Evolutionary conservation across 2,113 vertebrate species (phyloP).

Genomic region (Burhinus oedicnemus): DNA sequence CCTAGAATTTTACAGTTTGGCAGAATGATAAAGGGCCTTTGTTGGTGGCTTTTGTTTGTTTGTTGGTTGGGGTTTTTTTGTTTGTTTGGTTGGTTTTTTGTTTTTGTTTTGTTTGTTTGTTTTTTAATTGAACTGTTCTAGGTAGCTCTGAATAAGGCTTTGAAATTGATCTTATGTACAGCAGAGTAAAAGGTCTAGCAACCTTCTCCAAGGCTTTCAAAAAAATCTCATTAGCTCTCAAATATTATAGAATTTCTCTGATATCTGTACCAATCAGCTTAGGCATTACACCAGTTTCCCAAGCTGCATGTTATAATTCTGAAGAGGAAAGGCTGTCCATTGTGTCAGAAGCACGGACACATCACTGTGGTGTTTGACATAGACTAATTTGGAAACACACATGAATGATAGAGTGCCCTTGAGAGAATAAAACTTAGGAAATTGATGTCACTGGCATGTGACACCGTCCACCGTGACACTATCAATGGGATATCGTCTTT

Average conservation of each 20-base stretch:
- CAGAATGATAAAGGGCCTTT: background rate
- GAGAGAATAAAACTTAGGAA: background rate
- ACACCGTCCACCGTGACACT: background rate
- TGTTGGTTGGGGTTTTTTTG: too few relatives aligned
- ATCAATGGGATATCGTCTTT: background rate
- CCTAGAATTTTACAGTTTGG: background rate
- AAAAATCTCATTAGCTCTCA: background rate
- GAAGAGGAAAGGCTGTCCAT: background rate
- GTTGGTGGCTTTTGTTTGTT: background rate
- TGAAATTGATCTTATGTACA: background rate
- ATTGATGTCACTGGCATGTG: background rate
- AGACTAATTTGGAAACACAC: background rate
- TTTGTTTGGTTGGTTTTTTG: too few relatives aligned
- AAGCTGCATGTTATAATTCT: background rate
- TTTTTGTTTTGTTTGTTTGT: background rate
- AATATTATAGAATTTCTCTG: background rate
- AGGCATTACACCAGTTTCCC: background rate
- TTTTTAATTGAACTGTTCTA: background rate
- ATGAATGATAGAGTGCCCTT: fast-evolving
- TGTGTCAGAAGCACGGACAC: background rate
- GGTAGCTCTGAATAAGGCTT: background rate
- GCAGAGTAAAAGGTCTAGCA: background rate
- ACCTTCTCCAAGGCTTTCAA: background rate
- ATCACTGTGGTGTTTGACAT: background rate
- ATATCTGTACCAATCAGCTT: background rate